Conservation (phyloP, 2,888 invertebrate genomes). For the Hofmannophila pseudospretella region DNA sequence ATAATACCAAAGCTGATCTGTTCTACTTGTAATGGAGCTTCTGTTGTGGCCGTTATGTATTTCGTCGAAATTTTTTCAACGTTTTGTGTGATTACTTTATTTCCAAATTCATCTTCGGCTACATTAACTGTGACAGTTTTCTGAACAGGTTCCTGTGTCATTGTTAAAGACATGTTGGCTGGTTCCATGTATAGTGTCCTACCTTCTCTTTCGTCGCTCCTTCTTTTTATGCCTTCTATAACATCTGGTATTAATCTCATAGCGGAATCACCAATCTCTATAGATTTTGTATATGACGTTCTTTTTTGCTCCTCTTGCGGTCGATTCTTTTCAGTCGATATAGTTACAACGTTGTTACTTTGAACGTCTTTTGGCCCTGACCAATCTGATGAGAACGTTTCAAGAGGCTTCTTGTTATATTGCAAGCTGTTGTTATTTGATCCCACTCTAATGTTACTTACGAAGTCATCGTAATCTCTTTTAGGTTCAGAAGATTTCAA, state of each 20-base stretch:
- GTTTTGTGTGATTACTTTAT: conserved; percentile 70
- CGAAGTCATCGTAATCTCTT: conserved; percentile 63
- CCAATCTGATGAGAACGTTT: conserved; percentile 52
- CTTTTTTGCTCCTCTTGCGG: conserved; percentile 45
- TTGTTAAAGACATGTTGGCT: conserved; percentile 59
- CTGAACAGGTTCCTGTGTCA: conserved; percentile 70
- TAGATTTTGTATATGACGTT: conserved; percentile 68
- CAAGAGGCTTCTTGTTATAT: conserved; percentile 48
- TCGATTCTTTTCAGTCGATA: conserved; percentile 57
- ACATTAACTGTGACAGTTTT: conserved; percentile 72
- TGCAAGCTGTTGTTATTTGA: conserved; percentile 66
- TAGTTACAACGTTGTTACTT: conserved; percentile 63
- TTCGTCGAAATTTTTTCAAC: conserved; percentile 64
- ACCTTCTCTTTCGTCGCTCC: conserved; percentile 52
- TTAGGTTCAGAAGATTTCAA: conserved; percentile 55
- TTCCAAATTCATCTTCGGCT: conserved; percentile 68
- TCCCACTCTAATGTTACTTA: conserved; percentile 69
- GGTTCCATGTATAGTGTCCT: conserved; percentile 69
- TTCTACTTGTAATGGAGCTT: conserved; percentile 69
- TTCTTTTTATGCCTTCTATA: conserved; percentile 58
- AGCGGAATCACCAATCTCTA: conserved; percentile 65
- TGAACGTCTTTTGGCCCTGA: conserved; percentile 47
- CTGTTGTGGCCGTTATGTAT: conserved; percentile 55
- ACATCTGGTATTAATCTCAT: conserved; percentile 62
- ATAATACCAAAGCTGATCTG: conserved; percentile 67